Base-by-base conservation (phyloP, 2,113 vertebrate species). In the Hoplias malabaricus region DNA sequence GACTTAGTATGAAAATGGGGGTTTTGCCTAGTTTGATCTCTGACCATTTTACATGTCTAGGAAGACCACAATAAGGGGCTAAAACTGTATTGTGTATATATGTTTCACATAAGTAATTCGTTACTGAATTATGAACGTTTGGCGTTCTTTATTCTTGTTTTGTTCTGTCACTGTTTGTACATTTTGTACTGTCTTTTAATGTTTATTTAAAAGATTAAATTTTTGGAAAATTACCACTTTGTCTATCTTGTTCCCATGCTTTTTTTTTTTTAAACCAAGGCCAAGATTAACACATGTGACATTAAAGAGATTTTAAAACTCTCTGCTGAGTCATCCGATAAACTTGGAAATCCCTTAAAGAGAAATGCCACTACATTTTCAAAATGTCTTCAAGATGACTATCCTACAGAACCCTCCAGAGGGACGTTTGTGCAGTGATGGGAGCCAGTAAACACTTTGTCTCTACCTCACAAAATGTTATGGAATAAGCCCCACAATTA, bases 151-250 rank as follows among this genome's bases (percentile, higher is more conserved):
- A 59, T 77, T 57, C 7, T 8, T 71, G 4, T 36, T 5, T 34
- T 56, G 50, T 78, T 46, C 57, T 14, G 9, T 54, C 25, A 72
- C 25, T 66, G 75, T 82, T 87, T 89, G 79, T 86, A 87, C n/a
- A 83, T 80, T 84, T 86, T 88, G 83, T 88, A 69, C 42, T 81
- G 77, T 73, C 62, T 87, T 87, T 79, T 84, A 84, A 80, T 82
- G 75, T 84, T 81, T 87, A 83, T 89, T 85, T 81, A 79, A 88
- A 82, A 68, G 73, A 84, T 82, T 69, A 80, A 85, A 90, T 79
- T 50, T 71, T 72, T 83, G 40, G 79, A 69, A 67, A 11, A 66
- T 62, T 53, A 43, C 74, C 46, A 48, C 69, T 50, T 43, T 23
- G 27, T 16, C 34, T 42, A 25, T 42, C 33, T 57, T 3, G 48